Percentiles rank a stretch among this genome's conserved stretches.
Evolutionary conservation across 2,113 vertebrate species (phyloP).

Genomic region (Mohoua ochrocephala): DNA sequence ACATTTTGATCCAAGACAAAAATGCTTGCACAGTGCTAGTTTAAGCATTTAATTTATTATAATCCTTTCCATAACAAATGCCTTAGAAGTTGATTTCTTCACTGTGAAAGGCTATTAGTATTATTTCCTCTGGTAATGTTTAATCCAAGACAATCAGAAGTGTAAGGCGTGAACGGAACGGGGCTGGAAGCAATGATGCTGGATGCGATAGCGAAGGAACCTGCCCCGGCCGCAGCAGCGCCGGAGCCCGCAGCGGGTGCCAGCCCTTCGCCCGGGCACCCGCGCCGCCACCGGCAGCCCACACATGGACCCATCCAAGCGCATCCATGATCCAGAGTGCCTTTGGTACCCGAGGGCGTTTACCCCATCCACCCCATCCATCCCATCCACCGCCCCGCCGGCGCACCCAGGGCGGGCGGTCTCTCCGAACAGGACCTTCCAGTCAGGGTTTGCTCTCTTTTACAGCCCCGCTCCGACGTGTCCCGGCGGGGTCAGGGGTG

Average conservation of each 20-base stretch:
- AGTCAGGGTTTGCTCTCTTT: background rate
- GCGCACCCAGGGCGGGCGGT: background rate
- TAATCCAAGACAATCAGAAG: slow-evolving; percentile 66
- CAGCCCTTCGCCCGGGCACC: background rate
- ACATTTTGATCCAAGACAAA: slow-evolving; percentile 80
- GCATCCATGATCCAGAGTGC: background rate
- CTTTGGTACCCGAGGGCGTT: background rate
- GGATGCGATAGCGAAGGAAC: slow-evolving; percentile 18
- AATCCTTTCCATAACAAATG: slow-evolving; percentile 75
- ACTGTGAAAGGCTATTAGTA: slow-evolving; percentile 64
- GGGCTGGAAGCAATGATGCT: slow-evolving; percentile 14
- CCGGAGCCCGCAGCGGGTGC: slow-evolving; percentile 6
- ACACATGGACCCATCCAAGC: background rate
- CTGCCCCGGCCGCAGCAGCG: background rate
- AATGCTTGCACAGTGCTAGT: slow-evolving; percentile 74
- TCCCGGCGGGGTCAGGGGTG: accelerated
- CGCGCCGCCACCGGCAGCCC: background rate
- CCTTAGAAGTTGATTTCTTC: slow-evolving; percentile 66
- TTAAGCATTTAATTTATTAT: slow-evolving; percentile 82
- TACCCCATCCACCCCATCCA: accelerated
- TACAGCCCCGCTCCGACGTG: background rate
- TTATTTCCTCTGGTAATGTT: slow-evolving; percentile 67
- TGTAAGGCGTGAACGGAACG: slow-evolving; percentile 58
- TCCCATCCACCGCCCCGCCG: background rate
- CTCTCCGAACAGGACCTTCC: background rate